These are phyloP conservation scores for Dasypolia templi DNA, from an alignment of 2,888 invertebrate genomes.

Conservation along the genomic window DNA sequence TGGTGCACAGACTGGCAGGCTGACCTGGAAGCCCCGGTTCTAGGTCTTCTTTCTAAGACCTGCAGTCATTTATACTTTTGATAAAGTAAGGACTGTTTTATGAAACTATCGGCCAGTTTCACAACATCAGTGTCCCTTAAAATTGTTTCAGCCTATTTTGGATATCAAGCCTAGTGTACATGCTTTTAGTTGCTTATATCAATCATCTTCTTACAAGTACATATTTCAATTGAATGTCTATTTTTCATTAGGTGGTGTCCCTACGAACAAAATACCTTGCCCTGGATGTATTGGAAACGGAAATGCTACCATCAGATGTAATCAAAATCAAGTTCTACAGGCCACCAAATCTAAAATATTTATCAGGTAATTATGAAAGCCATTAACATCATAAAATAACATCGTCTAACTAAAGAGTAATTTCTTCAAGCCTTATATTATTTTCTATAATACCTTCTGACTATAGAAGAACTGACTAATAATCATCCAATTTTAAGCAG, in stretches of 20 bases:
- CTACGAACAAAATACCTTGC: conserved; percentile 97
- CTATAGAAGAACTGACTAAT: background rate
- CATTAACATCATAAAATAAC: background rate
- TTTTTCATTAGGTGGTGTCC: conserved; percentile 93
- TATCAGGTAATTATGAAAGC: conserved; percentile 89
- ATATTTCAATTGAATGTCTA: background rate
- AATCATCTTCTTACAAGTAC: background rate
- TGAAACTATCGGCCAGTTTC: background rate
- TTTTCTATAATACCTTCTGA: background rate
- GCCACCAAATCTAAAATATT: conserved; percentile 98
- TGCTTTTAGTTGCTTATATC: no score
- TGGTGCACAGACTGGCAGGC: conserved; percentile 95
- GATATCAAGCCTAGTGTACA: no score
- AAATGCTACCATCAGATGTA: conserved; percentile 97
- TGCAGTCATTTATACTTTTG: conserved; percentile 96
- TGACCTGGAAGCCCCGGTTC: conserved; percentile 97
- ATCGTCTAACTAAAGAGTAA: background rate
- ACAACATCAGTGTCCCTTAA: no score
- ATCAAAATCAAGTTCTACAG: conserved; percentile 98
- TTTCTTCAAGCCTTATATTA: background rate
- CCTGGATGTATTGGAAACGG: conserved; percentile 97
- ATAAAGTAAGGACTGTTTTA: conserved; percentile 88
- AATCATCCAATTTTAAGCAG: no score
- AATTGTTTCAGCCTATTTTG: no score
- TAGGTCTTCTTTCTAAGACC: conserved; percentile 98